phyloP scores from a whole-genome alignment of 2,888 invertebrate genomes.

The Tenthredo livida region DNA sequence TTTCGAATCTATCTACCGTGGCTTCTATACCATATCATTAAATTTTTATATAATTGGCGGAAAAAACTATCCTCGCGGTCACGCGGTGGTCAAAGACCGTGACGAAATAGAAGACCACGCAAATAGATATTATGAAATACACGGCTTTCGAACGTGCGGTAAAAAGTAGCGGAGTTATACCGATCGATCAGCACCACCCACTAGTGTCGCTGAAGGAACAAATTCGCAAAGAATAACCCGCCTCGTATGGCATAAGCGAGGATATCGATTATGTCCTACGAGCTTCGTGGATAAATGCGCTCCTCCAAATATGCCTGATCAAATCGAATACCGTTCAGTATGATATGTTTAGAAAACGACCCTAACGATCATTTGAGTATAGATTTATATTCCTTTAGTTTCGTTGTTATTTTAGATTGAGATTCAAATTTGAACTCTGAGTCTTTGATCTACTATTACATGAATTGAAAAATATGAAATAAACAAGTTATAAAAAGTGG shows the following conservation, averaged over 20 bases:
- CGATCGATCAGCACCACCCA: conserved; percentile 35
- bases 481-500: neutral
- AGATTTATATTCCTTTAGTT: neutral
- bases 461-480: neutral
- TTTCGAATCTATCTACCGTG: neutral
- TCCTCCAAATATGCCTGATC: conserved; percentile 10
- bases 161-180: neutral
- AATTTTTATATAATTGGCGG: neutral
- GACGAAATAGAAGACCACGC: neutral
- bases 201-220: conserved; percentile 29
- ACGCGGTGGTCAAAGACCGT: neutral
- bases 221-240: conserved; percentile 49
- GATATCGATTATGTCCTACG: conserved; percentile 38
- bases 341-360: conserved; percentile 7
- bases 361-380: conserved; percentile 25
- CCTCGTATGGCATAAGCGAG: neutral
- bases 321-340: conserved; percentile 49
- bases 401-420: neutral
- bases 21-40: neutral
- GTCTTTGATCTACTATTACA: neutral
- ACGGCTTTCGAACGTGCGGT: neutral
- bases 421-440: neutral
- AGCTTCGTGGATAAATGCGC: neutral
- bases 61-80: neutral
- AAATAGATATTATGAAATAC: neutral